phyloP scores from a whole-genome alignment of 2,888 invertebrate species.

The Apocheima hispidaria region DNA sequence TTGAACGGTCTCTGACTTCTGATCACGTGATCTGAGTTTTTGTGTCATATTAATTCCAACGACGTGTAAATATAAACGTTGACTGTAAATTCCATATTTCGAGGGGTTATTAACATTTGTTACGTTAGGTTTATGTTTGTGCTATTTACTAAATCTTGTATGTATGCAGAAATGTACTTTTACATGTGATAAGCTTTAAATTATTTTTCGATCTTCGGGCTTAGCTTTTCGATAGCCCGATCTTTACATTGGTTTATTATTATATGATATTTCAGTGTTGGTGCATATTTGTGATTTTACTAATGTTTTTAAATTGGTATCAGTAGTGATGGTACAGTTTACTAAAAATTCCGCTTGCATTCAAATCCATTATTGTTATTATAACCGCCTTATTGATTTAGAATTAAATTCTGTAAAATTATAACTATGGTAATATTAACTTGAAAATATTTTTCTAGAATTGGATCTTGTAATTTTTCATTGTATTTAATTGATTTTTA shows the following conservation, averaged over 20 bases:
- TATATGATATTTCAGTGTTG: conserved; percentile 61
- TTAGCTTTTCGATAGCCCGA: conserved; percentile 55
- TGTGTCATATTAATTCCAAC: conserved; percentile 69
- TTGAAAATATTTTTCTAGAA: conserved; percentile 37
- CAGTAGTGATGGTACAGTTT: conserved; percentile 40
- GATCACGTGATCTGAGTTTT: conserved; percentile 48
- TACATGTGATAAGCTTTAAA: conserved; percentile 82
- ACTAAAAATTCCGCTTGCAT: conserved; percentile 24
- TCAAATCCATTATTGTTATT: conserved; percentile 18
- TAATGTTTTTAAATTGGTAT: conserved; percentile 55
- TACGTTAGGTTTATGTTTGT: conserved; percentile 46
- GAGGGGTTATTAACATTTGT: conserved; percentile 51
- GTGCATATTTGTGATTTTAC: conserved; percentile 79
- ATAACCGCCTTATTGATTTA: conserved; percentile 67
- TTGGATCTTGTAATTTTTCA: conserved; percentile 45
- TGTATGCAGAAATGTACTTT: conserved; percentile 57
- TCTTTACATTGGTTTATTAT: conserved; percentile 65
- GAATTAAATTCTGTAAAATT: conserved; percentile 51
- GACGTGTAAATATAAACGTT: conserved; percentile 59
- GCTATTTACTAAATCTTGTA: conserved; percentile 47
- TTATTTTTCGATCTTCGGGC: conserved; percentile 75
- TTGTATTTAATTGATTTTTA: conserved; percentile 32
- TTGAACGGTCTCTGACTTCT: conserved; percentile 2
- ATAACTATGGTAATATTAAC: conserved; percentile 40
- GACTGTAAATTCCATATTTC: conserved; percentile 59